Evolutionary conservation across 2,797 vertebrate genomes (phyloP), one percentile per base, ranked within the genome.

Genomic region (Channa striata): DNA sequence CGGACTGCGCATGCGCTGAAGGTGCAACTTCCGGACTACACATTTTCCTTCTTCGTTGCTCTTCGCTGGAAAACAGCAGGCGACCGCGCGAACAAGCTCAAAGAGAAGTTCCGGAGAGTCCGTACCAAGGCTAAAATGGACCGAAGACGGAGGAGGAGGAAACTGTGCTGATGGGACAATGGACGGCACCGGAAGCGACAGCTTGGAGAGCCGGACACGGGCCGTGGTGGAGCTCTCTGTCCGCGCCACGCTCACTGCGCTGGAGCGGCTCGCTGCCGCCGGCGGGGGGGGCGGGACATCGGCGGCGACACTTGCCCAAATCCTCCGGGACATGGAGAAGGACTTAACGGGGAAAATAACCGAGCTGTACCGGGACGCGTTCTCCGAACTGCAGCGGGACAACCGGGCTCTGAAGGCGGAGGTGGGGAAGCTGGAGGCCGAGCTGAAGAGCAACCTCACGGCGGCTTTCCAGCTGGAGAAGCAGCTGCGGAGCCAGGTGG

Each of bases 391-490:
- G 21, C 47, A 9, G 23, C 23, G 14, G 23, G 23, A 50, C 20
- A 50, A 50, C 48, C 48, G 48, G 14, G 23, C 48, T 16, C 48
- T 50, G 48, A 50, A 21, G 49, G 49, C 14, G 16, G 25, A 51
- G 49, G 25, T 17, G 14, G 25, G 25, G 2, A 30, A 52, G 50
- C 30, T 34, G 50, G 17, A 52, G 17, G 16, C 10, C 23, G 48
- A 50, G 14, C 48, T 30, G 48, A 16, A 16, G 44, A 20, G 11
- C 19, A 12, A 21, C 19, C 46, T 48, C 20, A 14, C 20, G 20
- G 46, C 46, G 9, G 49, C 21, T 2, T 9, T 50, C 6, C 21
- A 50, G 48, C 47, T 49, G 48, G 23, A 50, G 48, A 30, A 9
- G 8, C 48, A 25, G 23, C 49, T 51, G 49, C 25, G 25, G 16